These are phyloP conservation scores for Pandemis heparana DNA, from an alignment of 2,888 invertebrate genomes.

Conservation along the genomic window DNA sequence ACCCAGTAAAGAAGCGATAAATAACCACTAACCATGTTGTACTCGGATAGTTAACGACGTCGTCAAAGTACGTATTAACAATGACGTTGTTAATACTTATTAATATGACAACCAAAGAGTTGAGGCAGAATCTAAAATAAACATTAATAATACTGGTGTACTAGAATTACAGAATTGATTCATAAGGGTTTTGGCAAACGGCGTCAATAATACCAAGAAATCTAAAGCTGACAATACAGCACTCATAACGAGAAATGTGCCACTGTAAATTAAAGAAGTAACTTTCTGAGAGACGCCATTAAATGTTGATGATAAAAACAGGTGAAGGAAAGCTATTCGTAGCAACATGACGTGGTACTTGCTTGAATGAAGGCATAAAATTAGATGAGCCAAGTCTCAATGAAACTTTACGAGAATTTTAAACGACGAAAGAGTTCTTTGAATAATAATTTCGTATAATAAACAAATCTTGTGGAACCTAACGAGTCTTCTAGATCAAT, in stretches of 20 bases:
- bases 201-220: conserved; percentile 27
- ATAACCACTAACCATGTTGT: neutral
- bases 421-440: neutral
- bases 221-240: conserved; percentile 15
- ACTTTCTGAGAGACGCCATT: neutral
- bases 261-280: conserved; percentile 18
- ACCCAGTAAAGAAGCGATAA: neutral
- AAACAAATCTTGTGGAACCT: neutral
- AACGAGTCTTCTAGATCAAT: neutral
- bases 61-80: neutral
- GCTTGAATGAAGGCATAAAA: conserved; percentile 11
- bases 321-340: conserved; percentile 28
- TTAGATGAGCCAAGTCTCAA: neutral
- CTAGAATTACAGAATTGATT: conserved; percentile 36
- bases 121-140: conserved; percentile 19
- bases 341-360: conserved; percentile 26
- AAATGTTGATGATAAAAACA: conserved; percentile 16
- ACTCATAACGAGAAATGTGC: conserved; percentile 20
- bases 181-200: conserved; percentile 36
- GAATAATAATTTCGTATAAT: neutral
- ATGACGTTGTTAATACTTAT: neutral
- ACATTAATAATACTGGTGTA: conserved; percentile 12
- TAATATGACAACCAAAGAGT: neutral
- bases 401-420: neutral
- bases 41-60: neutral